Base-by-base conservation (phyloP, 2,113 vertebrate species). In the Bombycilla garrulus region DNA sequence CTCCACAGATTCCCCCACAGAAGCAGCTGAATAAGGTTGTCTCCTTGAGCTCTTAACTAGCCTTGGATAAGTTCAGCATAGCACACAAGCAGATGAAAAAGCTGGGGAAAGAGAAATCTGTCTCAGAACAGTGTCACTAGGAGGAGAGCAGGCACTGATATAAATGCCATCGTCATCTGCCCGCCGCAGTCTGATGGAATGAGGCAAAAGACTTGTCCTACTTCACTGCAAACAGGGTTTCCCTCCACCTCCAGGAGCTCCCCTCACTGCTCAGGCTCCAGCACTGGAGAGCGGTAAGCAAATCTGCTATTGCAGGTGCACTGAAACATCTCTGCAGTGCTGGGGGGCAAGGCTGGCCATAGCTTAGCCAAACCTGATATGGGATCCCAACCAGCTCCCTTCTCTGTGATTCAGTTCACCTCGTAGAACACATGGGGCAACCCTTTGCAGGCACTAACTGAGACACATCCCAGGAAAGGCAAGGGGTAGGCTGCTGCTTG, bases 191-290 rank as follows among this genome's bases (percentile, higher is more conserved):
- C 69, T 83, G 78, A 76, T 33, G 81, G 86, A 85, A 93, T 2
- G 6, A 89, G 72, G 71, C 6, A 5, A 72, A 91, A 93, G 33
- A 36, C 35, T 91, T 94, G 88, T 40, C 78, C 90, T 95, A 79
- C 64, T 96, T 94, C 86, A 91, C 50, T 77, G 77, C 22, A 90
- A 87, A 78, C 54, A 50, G 54, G 77, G 87, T 14, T 95, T 81
- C 58, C 76, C 64, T 83, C 60, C 58, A 51, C 23, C 88, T n/a
- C 62, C 0, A 0, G 19, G 33, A 94, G 47, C 44, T 31, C 83
- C 38, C 40, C 38, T 25, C 76, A 29, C 12, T 38, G 45, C 78
- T 80, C 62, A 54, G 54, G 54, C 50, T 53, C n/a, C 10, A 72
- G 67, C 60, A 36, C 47, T 18, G 50, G 45, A 21, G 29, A 47